Base-by-base conservation (phyloP, 2,888 invertebrate genomes). In the Athetis lepigone region DNA sequence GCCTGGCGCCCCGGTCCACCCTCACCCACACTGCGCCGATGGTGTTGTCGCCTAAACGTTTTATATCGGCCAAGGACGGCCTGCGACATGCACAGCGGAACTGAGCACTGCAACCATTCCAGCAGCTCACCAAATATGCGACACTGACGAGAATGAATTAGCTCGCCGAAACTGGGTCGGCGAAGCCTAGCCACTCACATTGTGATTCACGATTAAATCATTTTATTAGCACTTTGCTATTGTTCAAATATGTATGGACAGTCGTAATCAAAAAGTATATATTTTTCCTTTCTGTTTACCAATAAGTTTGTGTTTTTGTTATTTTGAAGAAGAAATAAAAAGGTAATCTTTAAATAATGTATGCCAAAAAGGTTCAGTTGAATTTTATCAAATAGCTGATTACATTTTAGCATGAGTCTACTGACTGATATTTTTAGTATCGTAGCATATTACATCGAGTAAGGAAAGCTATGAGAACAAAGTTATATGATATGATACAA, bases 1-100 rank as follows among this genome's bases (percentile, higher is more conserved):
- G 87, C 88, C 84, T 84, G 62, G 68, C 68, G 40, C 79, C 80
- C 84, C 82, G 7, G 67, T 29, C 79, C 73, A 64, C 75, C 77
- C 82, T 79, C 79, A 84, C 85, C 80, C 79, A 81, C 79, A 82
- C 79, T 77, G 70, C 69, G 74, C 62, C 62, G 79, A 74, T 77
- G 67, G 79, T 75, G 80, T 83, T 83, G 85, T 86, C 86, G 82
- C 82, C 89, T 90, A 88, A 90, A 91, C 89, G 88, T 89, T 90
- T 89, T 88, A 92, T 90, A 86, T 91, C 89, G 93, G 93, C 88
- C 92, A 92, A 93, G 93, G 92, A 83, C 90, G 81, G 70, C 78
- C 69, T 71, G 79, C 78, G 80, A 83, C 79, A 81, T 87, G 88
- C 86, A 85, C 78, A 79, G 73, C 80, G 72, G 67, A 81, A 80